These are phyloP conservation scores for Gymnothorax javanicus DNA, from an alignment of 2,797 vertebrate genomes.

Conservation along the genomic window DNA sequence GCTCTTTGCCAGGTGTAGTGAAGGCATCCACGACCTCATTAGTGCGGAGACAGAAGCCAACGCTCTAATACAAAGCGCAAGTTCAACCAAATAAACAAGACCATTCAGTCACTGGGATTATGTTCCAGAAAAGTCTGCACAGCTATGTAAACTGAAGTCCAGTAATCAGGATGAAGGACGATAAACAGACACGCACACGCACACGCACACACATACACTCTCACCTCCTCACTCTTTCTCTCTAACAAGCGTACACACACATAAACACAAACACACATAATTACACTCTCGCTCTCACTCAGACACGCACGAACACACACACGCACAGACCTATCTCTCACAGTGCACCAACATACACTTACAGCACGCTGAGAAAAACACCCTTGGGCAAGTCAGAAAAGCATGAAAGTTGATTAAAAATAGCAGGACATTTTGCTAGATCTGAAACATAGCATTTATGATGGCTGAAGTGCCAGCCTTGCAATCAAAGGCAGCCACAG, in stretches of 20 bases:
- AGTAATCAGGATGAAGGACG: background rate
- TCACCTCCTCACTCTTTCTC: background rate
- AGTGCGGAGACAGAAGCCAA: background rate
- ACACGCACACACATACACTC: background rate
- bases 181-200: background rate
- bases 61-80: background rate
- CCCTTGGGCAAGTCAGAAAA: background rate
- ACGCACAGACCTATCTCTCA: background rate
- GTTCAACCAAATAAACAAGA: background rate
- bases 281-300: background rate
- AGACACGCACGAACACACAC: background rate
- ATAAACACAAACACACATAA: background rate
- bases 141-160: background rate
- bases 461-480: background rate
- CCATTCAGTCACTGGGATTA: background rate
- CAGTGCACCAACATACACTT: background rate
- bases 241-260: background rate
- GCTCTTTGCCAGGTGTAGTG: background rate
- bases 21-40: slow-evolving; percentile 8
- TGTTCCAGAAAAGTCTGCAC: background rate
- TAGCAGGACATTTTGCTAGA: background rate
- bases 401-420: background rate
- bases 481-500: background rate
- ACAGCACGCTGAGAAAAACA: background rate
- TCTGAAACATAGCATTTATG: background rate